Evolutionary conservation across 2,888 invertebrate species (phyloP).

Genomic region (Linyphia triangularis): DNA sequence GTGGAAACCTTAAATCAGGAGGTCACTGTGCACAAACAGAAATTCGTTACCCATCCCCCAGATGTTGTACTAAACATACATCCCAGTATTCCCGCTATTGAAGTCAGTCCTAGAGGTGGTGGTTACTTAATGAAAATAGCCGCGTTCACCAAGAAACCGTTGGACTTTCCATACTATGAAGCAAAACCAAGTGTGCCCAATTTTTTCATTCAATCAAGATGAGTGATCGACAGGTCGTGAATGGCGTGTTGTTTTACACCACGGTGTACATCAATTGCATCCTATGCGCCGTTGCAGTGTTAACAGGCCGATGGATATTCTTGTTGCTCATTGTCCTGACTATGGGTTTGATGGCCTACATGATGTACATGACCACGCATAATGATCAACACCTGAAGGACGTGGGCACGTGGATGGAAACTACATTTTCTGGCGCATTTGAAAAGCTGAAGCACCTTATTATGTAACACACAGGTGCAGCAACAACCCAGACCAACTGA

Average conservation of each 20-base stretch:
- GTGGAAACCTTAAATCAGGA: too few relatives aligned
- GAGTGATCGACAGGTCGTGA: background rate
- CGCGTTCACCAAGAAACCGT: background rate
- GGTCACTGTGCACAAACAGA: too few relatives aligned
- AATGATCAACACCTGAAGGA: background rate
- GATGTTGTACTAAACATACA: too few relatives aligned
- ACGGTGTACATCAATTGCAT: slow-evolving; percentile 15
- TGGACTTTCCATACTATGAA: background rate
- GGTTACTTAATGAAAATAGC: background rate
- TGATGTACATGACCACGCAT: slow-evolving; percentile 29
- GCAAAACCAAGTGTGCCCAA: too few relatives aligned
- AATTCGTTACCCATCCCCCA: background rate
- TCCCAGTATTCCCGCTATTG: too few relatives aligned
- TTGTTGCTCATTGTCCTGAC: slow-evolving; percentile 19
- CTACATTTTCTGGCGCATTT: background rate
- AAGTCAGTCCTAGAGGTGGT: background rate
- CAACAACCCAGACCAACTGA: too few relatives aligned
- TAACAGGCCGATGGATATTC: slow-evolving; percentile 33
- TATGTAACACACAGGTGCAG: too few relatives aligned
- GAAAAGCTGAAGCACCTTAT: background rate
- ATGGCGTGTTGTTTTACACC: slow-evolving; percentile 30
- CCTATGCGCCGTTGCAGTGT: background rate
- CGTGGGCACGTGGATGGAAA: background rate
- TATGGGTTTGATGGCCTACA: background rate
- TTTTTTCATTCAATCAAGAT: background rate